Percentiles rank a stretch among this genome's conserved stretches.
phyloP scores from a whole-genome alignment of 2,113 vertebrate genomes.

The Apistogramma diplotaenia region DNA sequence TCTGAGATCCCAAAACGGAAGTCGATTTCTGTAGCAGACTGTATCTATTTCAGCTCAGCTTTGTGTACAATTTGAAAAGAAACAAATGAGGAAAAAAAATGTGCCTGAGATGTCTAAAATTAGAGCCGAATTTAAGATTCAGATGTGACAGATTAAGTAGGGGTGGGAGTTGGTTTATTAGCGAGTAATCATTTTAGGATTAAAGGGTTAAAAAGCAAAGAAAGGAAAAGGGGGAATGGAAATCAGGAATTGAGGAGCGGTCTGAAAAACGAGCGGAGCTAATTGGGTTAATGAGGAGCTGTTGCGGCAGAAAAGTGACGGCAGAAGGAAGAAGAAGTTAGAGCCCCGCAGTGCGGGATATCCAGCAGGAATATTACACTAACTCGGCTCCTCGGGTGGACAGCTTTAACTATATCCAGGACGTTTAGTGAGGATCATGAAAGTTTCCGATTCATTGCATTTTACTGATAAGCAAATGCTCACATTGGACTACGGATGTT shows the following conservation, averaged over 20 bases:
- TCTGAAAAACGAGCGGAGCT: background rate
- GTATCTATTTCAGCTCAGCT: background rate
- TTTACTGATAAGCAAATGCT: background rate
- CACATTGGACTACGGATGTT: background rate
- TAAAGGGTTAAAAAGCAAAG: background rate
- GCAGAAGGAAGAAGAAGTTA: background rate
- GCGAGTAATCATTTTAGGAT: background rate
- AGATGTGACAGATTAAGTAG: background rate
- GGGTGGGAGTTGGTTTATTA: background rate
- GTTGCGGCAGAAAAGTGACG: background rate
- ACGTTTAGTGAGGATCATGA: background rate
- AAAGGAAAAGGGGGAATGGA: background rate
- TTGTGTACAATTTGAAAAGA: background rate
- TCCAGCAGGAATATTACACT: no score
- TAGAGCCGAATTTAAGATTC: background rate
- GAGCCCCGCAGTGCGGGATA: background rate
- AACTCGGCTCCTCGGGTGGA: background rate
- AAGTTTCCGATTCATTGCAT: conserved; percentile 21
- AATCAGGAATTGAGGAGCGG: background rate
- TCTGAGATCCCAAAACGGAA: background rate
- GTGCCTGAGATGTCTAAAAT: background rate
- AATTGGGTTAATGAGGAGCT: background rate
- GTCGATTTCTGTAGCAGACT: background rate
- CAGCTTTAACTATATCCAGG: background rate
- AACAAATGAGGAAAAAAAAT: background rate